Conservation (phyloP, 2,888 invertebrate species). For the Eupithecia inturbata region DNA sequence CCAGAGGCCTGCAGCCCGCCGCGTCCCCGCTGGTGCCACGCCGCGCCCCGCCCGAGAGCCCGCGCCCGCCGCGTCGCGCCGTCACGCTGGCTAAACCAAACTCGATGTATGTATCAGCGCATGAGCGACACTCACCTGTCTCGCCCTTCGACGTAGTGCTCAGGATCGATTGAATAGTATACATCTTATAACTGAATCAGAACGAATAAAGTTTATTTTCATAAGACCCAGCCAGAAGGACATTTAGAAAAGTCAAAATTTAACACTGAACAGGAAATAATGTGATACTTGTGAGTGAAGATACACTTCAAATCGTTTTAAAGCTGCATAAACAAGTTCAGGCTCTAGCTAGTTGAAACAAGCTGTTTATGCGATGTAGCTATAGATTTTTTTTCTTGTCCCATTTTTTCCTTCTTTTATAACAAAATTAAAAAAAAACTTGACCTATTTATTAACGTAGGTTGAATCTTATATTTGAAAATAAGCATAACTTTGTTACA, state of each 20-base stretch:
- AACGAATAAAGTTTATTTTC: background rate
- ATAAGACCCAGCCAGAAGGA: background rate
- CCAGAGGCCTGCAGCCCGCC: conserved; percentile 69
- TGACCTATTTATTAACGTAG: background rate
- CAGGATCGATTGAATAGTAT: conserved; percentile 33
- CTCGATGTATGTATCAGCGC: conserved; percentile 69
- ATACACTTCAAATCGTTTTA: background rate
- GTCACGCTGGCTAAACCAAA: conserved; percentile 67
- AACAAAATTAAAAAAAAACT: background rate
- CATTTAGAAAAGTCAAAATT: background rate
- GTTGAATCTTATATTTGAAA: background rate
- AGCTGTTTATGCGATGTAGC: background rate
- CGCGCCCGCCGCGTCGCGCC: conserved; percentile 67
- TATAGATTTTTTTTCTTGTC: background rate
- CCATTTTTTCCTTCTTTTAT: background rate
- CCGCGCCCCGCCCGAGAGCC: conserved; percentile 67
- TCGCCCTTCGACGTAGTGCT: conserved; percentile 45
- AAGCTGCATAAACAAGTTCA: background rate
- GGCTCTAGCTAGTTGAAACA: background rate
- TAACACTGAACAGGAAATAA: background rate
- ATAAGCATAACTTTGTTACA: background rate
- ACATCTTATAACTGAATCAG: background rate
- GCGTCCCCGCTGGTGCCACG: conserved; percentile 61
- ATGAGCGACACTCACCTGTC: background rate
- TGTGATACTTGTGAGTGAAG: background rate